Evolutionary conservation across 2,113 vertebrate species (phyloP).

Genomic region (Brachypteracias leptosomus): DNA sequence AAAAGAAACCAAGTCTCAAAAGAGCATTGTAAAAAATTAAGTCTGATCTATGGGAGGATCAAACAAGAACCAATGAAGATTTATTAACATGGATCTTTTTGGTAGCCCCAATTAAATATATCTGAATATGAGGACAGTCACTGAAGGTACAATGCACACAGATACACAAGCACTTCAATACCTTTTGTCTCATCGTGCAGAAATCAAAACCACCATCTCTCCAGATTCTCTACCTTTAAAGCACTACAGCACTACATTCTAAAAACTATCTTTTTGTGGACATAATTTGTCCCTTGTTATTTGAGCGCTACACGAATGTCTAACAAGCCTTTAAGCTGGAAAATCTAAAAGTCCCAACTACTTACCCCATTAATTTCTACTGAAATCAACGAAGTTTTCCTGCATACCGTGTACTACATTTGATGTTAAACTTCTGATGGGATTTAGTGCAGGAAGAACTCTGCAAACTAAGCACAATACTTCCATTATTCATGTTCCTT

Average conservation of each 20-base stretch:
- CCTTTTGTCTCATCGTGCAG: background rate
- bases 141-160: background rate
- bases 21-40: background rate
- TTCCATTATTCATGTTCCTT: slow-evolving; percentile 47
- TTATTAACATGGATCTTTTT: background rate
- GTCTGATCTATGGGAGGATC: background rate
- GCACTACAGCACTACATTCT: background rate
- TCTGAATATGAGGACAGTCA: background rate
- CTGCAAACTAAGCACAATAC: slow-evolving; percentile 43
- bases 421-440: background rate
- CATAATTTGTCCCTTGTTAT: background rate
- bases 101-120: background rate
- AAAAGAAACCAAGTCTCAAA: background rate
- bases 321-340: background rate
- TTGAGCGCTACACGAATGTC: background rate
- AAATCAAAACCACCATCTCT: background rate
- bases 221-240: background rate
- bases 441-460: background rate
- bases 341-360: background rate
- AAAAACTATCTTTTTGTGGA: background rate
- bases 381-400: background rate
- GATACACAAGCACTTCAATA: background rate
- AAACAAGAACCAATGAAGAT: background rate
- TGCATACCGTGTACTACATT: background rate
- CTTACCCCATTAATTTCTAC: background rate